Conservation (phyloP, 2,113 vertebrate species). For the Hiodon tergisus region DNA sequence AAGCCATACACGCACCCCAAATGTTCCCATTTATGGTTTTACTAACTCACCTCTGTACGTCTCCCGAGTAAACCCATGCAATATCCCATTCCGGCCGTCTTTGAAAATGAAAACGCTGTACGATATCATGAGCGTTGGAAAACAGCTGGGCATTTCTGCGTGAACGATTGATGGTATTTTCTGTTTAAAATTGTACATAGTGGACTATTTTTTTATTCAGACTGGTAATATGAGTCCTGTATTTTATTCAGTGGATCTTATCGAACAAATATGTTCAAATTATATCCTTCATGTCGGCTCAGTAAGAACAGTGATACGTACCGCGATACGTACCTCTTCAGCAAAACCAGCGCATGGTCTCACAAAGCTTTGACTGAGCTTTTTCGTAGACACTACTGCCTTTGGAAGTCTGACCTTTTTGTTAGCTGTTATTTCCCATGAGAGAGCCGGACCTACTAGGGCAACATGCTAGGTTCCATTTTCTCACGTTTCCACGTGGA, state of each 20-base stretch:
- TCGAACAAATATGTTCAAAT: not conserved
- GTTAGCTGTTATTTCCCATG: too few species aligned
- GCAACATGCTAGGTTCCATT: too few species aligned
- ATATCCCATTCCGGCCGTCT: not conserved
- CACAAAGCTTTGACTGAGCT: not conserved
- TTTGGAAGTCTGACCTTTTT: too few species aligned
- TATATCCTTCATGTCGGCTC: not conserved
- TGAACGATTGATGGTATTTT: constrained; percentile 17
- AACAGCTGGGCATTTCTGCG: constrained; percentile 24
- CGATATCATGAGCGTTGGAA: not conserved
- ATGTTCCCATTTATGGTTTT: constrained; percentile 6
- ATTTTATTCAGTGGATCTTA: constrained; percentile 13
- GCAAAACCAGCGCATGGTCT: not conserved
- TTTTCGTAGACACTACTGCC: not conserved
- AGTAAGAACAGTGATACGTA: not conserved
- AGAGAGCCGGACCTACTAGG: too few species aligned
- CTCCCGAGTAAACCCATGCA: not conserved
- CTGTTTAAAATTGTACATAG: constrained; percentile 35
- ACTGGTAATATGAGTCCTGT: constrained; percentile 20
- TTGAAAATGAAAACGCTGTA: not conserved
- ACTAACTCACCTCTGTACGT: constrained; percentile 1
- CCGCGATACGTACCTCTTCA: constrained; percentile 4
- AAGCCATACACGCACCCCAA: constrained; percentile 14
- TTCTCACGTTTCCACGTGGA: too few species aligned
- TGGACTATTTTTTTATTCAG: constrained; percentile 38